Percentiles rank a stretch among this genome's conserved stretches.
Conservation (phyloP, 2,888 invertebrate genomes). For the Laothoe populi region DNA sequence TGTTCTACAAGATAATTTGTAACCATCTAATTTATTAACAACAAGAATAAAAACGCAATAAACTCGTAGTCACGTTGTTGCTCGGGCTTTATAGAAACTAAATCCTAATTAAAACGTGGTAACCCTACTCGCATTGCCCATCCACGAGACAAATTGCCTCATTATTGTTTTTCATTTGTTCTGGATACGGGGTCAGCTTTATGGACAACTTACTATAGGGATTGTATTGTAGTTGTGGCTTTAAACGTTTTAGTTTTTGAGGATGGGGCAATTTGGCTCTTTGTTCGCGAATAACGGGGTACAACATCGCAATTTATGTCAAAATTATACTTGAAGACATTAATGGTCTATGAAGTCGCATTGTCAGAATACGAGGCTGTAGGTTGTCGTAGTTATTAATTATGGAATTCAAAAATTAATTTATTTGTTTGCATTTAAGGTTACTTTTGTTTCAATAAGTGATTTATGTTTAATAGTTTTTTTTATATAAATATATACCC, state of each 20-base stretch:
- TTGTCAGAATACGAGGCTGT: neutral
- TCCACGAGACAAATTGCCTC: constrained; percentile 54
- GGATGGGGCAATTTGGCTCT: constrained; percentile 24
- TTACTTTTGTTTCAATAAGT: too few relatives aligned
- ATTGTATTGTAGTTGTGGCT: constrained; percentile 13
- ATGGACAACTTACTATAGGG: constrained; percentile 12
- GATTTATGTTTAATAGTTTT: too few relatives aligned
- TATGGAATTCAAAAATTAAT: too few relatives aligned
- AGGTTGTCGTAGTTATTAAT: too few relatives aligned
- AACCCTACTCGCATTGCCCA: constrained; percentile 32
- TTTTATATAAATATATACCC: too few relatives aligned
- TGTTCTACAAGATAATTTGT: too few relatives aligned
- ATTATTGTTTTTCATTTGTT: constrained; percentile 65
- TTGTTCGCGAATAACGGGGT: constrained; percentile 33
- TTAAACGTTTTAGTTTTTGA: constrained; percentile 21
- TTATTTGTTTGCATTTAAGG: too few relatives aligned
- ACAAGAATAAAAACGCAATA: neutral
- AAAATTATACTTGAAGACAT: neutral
- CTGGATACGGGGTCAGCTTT: constrained; percentile 34
- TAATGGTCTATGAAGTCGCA: neutral
- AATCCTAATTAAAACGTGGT: constrained; percentile 39
- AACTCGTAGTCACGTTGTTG: constrained; percentile 6
- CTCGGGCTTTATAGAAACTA: constrained; percentile 34
- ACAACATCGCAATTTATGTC: neutral
- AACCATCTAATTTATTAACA: neutral